These are phyloP conservation scores for Apotomis turbidana DNA, from an alignment of 2,888 invertebrate species.

Conservation along the genomic window DNA sequence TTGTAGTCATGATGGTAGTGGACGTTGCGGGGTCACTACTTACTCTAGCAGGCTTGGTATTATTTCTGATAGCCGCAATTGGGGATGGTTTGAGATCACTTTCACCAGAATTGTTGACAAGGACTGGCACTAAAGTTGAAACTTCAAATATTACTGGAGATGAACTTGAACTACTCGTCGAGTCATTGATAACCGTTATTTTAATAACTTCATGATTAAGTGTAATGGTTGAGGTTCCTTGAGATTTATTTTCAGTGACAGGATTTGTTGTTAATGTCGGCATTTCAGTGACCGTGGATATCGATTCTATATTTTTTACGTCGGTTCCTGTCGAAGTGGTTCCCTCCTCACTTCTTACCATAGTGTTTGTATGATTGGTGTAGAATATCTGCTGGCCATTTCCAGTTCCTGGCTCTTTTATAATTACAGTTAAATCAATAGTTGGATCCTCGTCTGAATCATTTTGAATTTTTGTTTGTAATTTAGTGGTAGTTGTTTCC, in stretches of 20 bases:
- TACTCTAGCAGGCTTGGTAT: constrained; percentile 18
- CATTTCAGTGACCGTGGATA: constrained; percentile 11
- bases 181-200: constrained; percentile 58
- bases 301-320: neutral
- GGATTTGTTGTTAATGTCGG: constrained; percentile 31
- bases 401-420: constrained; percentile 61
- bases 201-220: constrained; percentile 59
- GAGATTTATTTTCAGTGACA: constrained; percentile 39
- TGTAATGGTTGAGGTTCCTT: constrained; percentile 42
- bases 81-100: neutral
- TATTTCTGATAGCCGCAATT: constrained; percentile 1
- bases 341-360: constrained; percentile 53
- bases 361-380: constrained; percentile 52
- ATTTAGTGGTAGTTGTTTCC: constrained; percentile 43
- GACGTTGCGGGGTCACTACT: neutral
- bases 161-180: constrained; percentile 49
- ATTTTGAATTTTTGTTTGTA: constrained; percentile 46
- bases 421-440: constrained; percentile 70
- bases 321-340: constrained; percentile 47
- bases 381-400: constrained; percentile 47
- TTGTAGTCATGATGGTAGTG: neutral
- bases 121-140: constrained; percentile 63
- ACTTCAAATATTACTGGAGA: constrained; percentile 57
- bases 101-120: constrained; percentile 47
- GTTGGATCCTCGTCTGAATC: constrained; percentile 57